Percentiles rank a stretch among this genome's conserved stretches.
Evolutionary conservation across 1,140 invertebrate species (phyloP).

Genomic region (Aricia agestis): DNA sequence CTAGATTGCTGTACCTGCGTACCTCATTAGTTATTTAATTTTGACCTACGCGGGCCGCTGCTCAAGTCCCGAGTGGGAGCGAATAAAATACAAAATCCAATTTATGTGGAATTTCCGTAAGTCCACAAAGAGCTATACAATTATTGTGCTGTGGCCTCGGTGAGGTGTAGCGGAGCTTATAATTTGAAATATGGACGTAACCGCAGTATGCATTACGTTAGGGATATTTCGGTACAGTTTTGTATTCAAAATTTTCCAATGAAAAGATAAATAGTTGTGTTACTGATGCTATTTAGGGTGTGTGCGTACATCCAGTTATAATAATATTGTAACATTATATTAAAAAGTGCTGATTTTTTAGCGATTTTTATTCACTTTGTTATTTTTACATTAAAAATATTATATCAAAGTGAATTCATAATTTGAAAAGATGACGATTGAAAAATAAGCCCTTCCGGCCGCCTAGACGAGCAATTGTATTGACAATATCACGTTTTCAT

Average conservation of each 20-base stretch:
- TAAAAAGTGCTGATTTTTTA: no score
- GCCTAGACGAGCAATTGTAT: no score
- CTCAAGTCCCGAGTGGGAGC: neutral
- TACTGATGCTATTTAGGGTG: neutral
- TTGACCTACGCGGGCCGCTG: neutral
- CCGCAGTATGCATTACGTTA: neutral
- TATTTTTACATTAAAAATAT: no score
- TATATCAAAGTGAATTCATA: no score
- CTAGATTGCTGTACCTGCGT: neutral
- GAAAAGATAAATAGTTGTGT: neutral
- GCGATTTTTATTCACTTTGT: no score
- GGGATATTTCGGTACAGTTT: neutral
- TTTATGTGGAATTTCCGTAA: slow-evolving; percentile 3
- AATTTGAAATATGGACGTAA: slow-evolving; percentile 3
- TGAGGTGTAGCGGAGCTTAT: neutral
- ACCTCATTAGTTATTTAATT: slow-evolving; percentile 1
- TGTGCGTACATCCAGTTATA: no score
- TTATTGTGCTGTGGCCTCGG: neutral
- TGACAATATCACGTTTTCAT: no score
- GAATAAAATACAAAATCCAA: slow-evolving; percentile 1
- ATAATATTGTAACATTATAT: no score
- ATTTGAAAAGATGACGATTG: no score
- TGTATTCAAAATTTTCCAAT: neutral
- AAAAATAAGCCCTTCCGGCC: no score
- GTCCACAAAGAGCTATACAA: slow-evolving; percentile 2